Evolutionary conservation across 1,140 invertebrate species (phyloP).

Genomic region (Bombus confusus): DNA sequence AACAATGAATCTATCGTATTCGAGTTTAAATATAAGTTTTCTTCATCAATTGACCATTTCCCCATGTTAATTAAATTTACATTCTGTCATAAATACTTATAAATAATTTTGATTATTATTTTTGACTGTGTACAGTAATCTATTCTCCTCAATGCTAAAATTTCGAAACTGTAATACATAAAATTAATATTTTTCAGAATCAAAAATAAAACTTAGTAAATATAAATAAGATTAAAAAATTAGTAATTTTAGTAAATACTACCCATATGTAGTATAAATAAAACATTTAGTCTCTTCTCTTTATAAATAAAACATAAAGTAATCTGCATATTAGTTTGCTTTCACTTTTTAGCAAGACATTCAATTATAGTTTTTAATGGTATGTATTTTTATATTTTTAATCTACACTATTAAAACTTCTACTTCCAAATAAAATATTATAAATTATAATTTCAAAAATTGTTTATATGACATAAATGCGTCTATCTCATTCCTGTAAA

Average conservation of each 20-base stretch:
- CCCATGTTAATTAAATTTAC: conserved; percentile 1
- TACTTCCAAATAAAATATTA: neutral
- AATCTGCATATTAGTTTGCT: neutral
- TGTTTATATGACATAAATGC: neutral
- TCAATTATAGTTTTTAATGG: neutral
- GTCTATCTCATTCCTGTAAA: neutral
- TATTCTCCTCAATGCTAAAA: neutral
- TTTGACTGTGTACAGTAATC: neutral
- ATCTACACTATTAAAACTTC: neutral
- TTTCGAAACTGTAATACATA: neutral
- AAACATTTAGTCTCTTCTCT: neutral
- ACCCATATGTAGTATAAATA: conserved; percentile 7
- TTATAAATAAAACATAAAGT: neutral
- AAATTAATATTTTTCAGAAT: neutral
- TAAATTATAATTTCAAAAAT: neutral
- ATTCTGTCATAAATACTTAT: conserved; percentile 12
- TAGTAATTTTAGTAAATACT: neutral
- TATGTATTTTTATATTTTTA: neutral
- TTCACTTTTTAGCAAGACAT: neutral
- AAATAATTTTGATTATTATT: conserved; percentile 48
- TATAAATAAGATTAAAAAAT: neutral
- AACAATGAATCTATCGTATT: conserved; percentile 16
- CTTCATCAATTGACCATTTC: neutral
- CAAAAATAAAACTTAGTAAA: neutral
- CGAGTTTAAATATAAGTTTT: neutral